These are phyloP conservation scores for Atta cephalotes DNA, from an alignment of 1,140 invertebrate genomes.

Conservation along the genomic window DNA sequence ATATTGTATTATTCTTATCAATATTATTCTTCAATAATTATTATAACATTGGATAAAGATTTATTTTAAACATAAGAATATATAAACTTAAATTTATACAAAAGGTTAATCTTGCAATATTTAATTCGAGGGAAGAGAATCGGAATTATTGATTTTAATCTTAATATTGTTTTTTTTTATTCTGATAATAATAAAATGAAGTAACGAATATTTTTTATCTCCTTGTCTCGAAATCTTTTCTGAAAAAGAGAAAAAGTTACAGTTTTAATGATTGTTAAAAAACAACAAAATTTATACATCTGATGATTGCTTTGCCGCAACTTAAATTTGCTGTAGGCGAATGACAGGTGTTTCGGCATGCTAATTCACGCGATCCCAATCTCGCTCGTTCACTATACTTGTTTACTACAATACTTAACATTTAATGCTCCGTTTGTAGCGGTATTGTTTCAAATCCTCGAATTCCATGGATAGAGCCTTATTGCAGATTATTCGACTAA, in stretches of 20 bases:
- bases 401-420: constrained; percentile 4
- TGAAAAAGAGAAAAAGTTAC: neutral
- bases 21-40: too few species aligned
- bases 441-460: neutral
- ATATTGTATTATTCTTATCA: too few species aligned
- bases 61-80: too few species aligned
- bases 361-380: constrained; percentile 35
- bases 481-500: neutral
- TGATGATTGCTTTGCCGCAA: neutral
- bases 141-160: neutral
- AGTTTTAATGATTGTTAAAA: neutral
- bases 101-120: neutral
- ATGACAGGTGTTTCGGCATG: neutral
- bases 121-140: neutral
- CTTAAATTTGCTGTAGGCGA: constrained; percentile 2
- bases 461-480: neutral
- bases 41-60: too few species aligned
- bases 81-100: neutral
- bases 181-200: neutral
- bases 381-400: constrained; percentile 24
- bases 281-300: neutral
- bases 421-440: neutral
- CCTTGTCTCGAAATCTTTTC: neutral
- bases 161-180: neutral
- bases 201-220: neutral